Base-by-base conservation (phyloP, 2,888 invertebrate genomes). In the Tetrapedia diversipes region DNA sequence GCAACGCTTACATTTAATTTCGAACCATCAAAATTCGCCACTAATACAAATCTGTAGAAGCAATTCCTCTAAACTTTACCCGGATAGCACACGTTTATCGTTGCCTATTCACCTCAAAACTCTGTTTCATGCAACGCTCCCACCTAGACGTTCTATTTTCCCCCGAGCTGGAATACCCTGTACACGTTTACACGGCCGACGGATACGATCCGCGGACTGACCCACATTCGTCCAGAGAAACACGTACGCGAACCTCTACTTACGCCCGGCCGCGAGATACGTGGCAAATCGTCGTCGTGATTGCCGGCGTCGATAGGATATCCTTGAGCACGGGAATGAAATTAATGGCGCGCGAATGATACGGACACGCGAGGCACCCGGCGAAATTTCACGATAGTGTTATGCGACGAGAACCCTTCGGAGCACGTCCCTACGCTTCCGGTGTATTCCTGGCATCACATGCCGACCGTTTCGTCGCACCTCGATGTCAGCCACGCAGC, bases 251-350 rank as follows among this genome's bases (percentile, higher is more conserved):
- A 4, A 39, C 19, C 43, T 19, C 34, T 32, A 24, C 43, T 67
- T 59, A 49, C 19, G n/a, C 22, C n/a, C 29, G 10, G 10, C 14
- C 70, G 54, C 68, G 61, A 70, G 78, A 78, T 74, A 82, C 75
- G 81, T 84, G 84, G 82, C 79, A 80, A 82, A 84, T 84, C 81
- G 82, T 70, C 73, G 80, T 71, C 84, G 70, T 79, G 84, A 84
- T 84, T 82, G 79, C 59, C 77, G 79, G 84, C 79, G 82, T 84
- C 77, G 81, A 73, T 74, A 69, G 84, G 76, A 81, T 84, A 82
- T 84, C 79, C 84, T 84, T 84, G 84, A 84, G 82, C 82, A 80
- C 81, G 81, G 75, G 84, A 82, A 84, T 84, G 84, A 84, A 84
- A 84, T 84, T 84, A 84, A 84, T 84, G 84, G 84, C 84, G 82